A percentile compares a stretch with the other conserved stretches of the same genome.
Conservation (phyloP, 1,140 invertebrate species). For the Rhizoglyphus robini region DNA sequence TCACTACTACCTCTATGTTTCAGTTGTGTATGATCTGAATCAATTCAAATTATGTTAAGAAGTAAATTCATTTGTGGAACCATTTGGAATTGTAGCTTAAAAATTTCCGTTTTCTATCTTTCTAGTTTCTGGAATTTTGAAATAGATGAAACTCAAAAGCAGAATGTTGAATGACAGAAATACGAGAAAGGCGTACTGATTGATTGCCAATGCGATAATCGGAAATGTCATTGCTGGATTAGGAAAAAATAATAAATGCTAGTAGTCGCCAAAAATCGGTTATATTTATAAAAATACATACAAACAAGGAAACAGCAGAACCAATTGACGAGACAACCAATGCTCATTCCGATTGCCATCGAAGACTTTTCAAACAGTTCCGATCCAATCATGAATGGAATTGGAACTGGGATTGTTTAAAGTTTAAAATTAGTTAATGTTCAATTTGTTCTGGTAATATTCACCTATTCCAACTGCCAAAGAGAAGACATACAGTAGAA, state of each 20-base stretch:
- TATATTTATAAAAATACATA: no score
- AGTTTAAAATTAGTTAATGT: no score
- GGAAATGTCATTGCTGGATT: conserved; percentile 5
- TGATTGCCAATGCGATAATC: conserved; percentile 35
- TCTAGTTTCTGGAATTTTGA: conserved; percentile 22
- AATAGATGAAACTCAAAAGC: conserved; percentile 44
- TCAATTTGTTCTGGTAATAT: no score
- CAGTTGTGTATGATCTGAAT: no score
- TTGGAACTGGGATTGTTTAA: no score
- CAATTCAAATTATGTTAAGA: no score
- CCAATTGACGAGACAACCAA: conserved; percentile 79
- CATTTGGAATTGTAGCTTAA: no score
- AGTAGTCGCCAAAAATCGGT: no score
- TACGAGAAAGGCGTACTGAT: conserved; percentile 52
- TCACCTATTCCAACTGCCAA: conserved; percentile 63
- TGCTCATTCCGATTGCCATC: conserved; percentile 64
- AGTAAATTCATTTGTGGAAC: no score
- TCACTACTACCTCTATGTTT: no score
- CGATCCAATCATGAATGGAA: conserved; percentile 70
- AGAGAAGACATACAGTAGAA: conserved; percentile 59
- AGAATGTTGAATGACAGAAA: conserved; percentile 45
- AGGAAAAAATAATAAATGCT: no score
- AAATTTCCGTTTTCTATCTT: no score
- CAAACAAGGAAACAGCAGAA: conserved; percentile 55
- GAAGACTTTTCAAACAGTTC: conserved; percentile 77